A percentile compares a stretch with the other conserved stretches of the same genome.
These are phyloP conservation scores for Halcyon chelicuti DNA, from an alignment of 2,797 vertebrate genomes.

Conservation along the genomic window DNA sequence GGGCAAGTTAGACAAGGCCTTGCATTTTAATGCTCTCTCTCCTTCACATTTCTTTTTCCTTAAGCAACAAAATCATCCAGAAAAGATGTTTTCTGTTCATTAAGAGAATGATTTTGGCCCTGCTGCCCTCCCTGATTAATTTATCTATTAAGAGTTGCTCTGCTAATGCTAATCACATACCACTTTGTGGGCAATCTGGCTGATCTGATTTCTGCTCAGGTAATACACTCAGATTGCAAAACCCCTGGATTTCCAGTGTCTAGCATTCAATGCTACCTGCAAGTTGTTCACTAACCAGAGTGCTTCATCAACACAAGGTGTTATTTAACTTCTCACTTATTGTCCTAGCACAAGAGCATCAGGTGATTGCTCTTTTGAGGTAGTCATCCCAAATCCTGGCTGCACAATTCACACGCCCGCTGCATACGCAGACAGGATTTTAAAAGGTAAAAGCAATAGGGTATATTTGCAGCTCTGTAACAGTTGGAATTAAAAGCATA, in stretches of 20 bases:
- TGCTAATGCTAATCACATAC: constrained; percentile 30
- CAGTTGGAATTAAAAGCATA: constrained; percentile 27
- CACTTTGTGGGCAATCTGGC: constrained; percentile 10
- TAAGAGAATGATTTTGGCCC: constrained; percentile 13
- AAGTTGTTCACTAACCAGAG: not conserved
- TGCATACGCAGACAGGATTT: not conserved
- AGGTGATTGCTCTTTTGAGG: not conserved
- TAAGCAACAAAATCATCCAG: not conserved
- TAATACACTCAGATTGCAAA: not conserved
- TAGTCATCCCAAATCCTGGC: not conserved
- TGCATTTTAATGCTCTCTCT: not conserved
- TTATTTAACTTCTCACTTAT: not conserved
- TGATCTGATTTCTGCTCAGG: constrained; percentile 6
- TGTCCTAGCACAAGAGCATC: not conserved
- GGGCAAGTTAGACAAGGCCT: not conserved
- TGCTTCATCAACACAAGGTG: not conserved
- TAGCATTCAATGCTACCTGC: not conserved
- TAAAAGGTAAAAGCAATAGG: not conserved
- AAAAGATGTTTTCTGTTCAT: constrained; percentile 26
- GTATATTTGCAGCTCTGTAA: not conserved
- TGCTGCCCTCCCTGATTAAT: constrained; percentile 8
- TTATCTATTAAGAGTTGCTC: not conserved
- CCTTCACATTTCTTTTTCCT: not conserved
- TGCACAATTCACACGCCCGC: not conserved
- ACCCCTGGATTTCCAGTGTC: not conserved